These are phyloP conservation scores for Ditula angustiorana DNA, from an alignment of 2,888 invertebrate species.

Conservation along the genomic window DNA sequence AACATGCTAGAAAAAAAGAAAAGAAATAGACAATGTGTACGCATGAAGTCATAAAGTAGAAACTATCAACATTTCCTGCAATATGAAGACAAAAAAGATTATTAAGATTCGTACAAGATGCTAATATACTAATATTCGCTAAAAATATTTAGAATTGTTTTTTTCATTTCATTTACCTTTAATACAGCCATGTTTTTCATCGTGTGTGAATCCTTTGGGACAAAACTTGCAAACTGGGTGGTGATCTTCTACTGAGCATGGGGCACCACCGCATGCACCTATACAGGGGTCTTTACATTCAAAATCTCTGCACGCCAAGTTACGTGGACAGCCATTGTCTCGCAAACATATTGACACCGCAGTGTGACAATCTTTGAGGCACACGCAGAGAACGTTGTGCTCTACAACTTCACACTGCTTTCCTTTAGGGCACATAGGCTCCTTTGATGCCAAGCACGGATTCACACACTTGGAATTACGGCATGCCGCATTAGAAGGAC, in stretches of 20 bases:
- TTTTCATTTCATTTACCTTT: slow-evolving; percentile 91
- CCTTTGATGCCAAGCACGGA: slow-evolving; percentile 90
- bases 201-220: slow-evolving; percentile 96
- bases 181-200: slow-evolving; percentile 96
- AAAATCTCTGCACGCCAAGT: slow-evolving; percentile 94
- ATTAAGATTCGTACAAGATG: slow-evolving; percentile 76
- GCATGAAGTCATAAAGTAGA: slow-evolving; percentile 80
- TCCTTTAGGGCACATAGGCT: slow-evolving; percentile 90
- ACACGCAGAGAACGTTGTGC: slow-evolving; percentile 94
- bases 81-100: slow-evolving; percentile 83
- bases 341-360: slow-evolving; percentile 94
- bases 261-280: slow-evolving; percentile 94
- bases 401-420: slow-evolving; percentile 95
- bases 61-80: slow-evolving; percentile 84
- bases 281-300: slow-evolving; percentile 96
- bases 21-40: slow-evolving; percentile 74
- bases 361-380: slow-evolving; percentile 94
- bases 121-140: slow-evolving; percentile 71
- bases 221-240: slow-evolving; percentile 98
- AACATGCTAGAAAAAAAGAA: slow-evolving; percentile 80
- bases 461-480: slow-evolving; percentile 93
- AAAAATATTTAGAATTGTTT: slow-evolving; percentile 62
- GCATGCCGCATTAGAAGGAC: slow-evolving; percentile 94
- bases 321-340: slow-evolving; percentile 94
- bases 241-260: slow-evolving; percentile 97